Base-by-base conservation (phyloP, 2,113 vertebrate species). In the Chaenogobius annularis region DNA sequence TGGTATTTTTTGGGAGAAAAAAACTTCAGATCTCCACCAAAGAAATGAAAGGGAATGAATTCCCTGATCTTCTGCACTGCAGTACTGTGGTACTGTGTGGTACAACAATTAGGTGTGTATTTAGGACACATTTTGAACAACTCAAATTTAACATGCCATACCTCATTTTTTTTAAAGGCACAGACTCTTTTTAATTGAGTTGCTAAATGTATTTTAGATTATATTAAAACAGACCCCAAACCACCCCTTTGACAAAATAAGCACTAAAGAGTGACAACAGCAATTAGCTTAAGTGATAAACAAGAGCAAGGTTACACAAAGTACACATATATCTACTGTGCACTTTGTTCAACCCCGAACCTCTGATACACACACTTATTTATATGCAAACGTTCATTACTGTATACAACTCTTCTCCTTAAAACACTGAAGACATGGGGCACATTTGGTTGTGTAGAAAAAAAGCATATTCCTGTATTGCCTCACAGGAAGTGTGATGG, bases 401-500 rank as follows among this genome's bases (percentile, higher is more conserved):
- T 31, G 26, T 31, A 31, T 4, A 1, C 10, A 1, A 62, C 26
- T 62, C 3, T 19, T 35, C 13, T 35, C 31, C 15, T 19, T 17
- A 61, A 26, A 63, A n/a, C 35, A 40, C 26, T n/a, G 75, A 66
- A 69, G 63, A 70, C 37, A 69, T 35, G 31, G 26, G 31, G 3
- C 19, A n/a, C 31, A 63, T 37, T 63, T 17, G 37, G 19, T 63
- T 63, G 37, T 11, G 43, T 77, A 81, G 73, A 74, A 66, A 46
- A 46, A 46, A 46, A 14, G 20, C 62, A 22, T 22, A 17, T 82
- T 75, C 84, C 74, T 75, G 74, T 66, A 71, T 52, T 46, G 77
- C 77, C n/a, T 70, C 68, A 78, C 72, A 80, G 78, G 72, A 79
- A 74, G 66, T 59, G 20, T 74, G 72, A 75, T 3, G 44, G 69